Percentiles rank a stretch among this genome's conserved stretches.
These are phyloP conservation scores for Eremophila alpestris DNA, from an alignment of 2,797 vertebrate species.

Conservation along the genomic window DNA sequence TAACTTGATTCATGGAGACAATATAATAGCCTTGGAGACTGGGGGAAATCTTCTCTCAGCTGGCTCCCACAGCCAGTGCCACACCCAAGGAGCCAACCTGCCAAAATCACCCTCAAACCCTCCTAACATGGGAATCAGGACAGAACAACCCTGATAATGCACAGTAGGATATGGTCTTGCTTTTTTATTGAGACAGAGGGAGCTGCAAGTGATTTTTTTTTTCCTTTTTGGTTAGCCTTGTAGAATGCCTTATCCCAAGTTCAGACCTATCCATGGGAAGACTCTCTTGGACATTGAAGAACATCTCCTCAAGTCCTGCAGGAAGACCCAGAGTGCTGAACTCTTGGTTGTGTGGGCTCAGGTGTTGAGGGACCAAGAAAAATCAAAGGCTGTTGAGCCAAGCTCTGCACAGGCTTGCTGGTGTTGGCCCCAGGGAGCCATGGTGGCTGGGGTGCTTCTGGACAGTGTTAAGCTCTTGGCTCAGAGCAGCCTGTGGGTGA, in stretches of 20 bases:
- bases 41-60: background rate
- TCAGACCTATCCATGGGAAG: background rate
- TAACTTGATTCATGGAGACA: background rate
- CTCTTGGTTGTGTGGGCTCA: background rate
- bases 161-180: background rate
- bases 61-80: background rate
- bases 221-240: background rate
- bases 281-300: background rate
- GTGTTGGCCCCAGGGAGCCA: background rate
- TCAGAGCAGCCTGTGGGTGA: background rate
- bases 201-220: background rate
- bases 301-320: background rate
- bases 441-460: background rate
- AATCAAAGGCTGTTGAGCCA: background rate
- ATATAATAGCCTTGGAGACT: background rate
- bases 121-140: background rate
- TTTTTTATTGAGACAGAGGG: background rate
- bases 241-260: background rate
- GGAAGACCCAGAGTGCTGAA: background rate
- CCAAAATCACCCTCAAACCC: background rate
- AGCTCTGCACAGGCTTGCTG: background rate
- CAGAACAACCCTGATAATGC: rapidly evolving
- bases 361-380: background rate
- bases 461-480: background rate
- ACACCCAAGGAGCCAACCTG: background rate